These are phyloP conservation scores for Tanytarsus gracilentus DNA, from an alignment of 2,888 invertebrate genomes.

Conservation along the genomic window DNA sequence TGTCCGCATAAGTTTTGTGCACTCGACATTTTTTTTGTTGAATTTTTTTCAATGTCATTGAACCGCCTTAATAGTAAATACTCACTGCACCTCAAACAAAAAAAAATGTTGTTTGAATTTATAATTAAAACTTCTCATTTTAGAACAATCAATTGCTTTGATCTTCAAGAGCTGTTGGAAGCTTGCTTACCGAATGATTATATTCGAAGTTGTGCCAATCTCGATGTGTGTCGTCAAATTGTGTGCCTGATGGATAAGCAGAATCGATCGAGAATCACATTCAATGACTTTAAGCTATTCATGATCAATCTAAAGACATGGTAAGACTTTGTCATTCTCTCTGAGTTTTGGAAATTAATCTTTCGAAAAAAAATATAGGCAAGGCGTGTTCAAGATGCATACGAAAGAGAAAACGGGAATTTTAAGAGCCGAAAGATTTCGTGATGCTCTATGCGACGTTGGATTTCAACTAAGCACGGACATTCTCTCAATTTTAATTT, in stretches of 20 bases:
- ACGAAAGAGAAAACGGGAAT: conserved; percentile 87
- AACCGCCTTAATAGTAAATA: too few relatives aligned
- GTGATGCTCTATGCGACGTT: conserved; percentile 76
- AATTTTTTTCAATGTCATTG: too few relatives aligned
- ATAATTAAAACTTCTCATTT: conserved; percentile 7
- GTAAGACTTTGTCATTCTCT: conserved; percentile 36
- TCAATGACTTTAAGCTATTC: conserved; percentile 79
- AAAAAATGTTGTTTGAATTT: not conserved
- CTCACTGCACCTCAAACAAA: too few relatives aligned
- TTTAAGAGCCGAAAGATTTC: conserved; percentile 71
- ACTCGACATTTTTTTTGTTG: too few relatives aligned
- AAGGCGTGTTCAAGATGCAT: conserved; percentile 80
- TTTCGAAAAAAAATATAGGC: conserved; percentile 36
- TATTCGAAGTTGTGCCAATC: conserved; percentile 85
- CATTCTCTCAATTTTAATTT: conserved; percentile 69
- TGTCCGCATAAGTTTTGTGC: too few relatives aligned
- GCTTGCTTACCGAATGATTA: conserved; percentile 89
- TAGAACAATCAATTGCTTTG: conserved; percentile 80
- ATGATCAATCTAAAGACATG: conserved; percentile 86
- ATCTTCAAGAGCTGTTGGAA: conserved; percentile 79
- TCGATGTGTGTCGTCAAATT: conserved; percentile 86
- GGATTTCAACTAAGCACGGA: conserved; percentile 82
- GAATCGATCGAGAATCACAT: conserved; percentile 52
- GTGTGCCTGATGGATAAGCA: conserved; percentile 66
- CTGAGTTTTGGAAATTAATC: not conserved